A percentile compares a stretch with the other conserved stretches of the same genome.
Evolutionary conservation across 1,140 invertebrate species (phyloP).

Genomic region (Holcopasites calliopsidis): DNA sequence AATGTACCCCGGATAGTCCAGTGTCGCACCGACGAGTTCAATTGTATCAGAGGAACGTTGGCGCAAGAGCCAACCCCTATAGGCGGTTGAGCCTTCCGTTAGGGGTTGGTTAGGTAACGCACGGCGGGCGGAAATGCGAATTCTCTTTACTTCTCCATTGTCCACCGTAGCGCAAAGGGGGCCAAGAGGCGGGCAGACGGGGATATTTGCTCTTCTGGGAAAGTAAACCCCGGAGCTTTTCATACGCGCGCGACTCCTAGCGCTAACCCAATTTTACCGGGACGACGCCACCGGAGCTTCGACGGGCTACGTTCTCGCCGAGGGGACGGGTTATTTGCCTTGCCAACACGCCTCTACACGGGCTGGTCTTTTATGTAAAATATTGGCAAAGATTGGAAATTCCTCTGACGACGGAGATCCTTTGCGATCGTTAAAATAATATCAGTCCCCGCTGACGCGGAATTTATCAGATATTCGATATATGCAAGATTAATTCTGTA

Average conservation of each 20-base stretch:
- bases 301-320: conserved; percentile 1
- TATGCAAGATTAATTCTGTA: too few relatives aligned
- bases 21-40: too few relatives aligned
- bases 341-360: not conserved
- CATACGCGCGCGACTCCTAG: conserved; percentile 37
- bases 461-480: too few relatives aligned
- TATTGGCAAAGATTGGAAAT: conserved; percentile 34
- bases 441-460: too few relatives aligned
- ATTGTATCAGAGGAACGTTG: conserved; percentile 23
- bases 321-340: conserved; percentile 35
- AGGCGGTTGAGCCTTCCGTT: not conserved
- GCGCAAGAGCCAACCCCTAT: not conserved
- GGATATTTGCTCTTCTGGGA: conserved; percentile 48
- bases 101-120: conserved; percentile 9
- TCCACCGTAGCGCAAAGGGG: conserved; percentile 13
- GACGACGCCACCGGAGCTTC: conserved; percentile 26
- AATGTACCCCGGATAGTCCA: too few relatives aligned
- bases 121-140: conserved; percentile 40
- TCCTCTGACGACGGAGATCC: not conserved
- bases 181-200: not conserved
- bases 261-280: conserved; percentile 48
- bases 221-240: conserved; percentile 49
- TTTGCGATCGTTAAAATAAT: conserved; percentile 10
- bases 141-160: conserved; percentile 50
- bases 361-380: conserved; percentile 14